Evolutionary conservation across 2,888 invertebrate genomes (phyloP).

Genomic region (Heliconius cydno): DNA sequence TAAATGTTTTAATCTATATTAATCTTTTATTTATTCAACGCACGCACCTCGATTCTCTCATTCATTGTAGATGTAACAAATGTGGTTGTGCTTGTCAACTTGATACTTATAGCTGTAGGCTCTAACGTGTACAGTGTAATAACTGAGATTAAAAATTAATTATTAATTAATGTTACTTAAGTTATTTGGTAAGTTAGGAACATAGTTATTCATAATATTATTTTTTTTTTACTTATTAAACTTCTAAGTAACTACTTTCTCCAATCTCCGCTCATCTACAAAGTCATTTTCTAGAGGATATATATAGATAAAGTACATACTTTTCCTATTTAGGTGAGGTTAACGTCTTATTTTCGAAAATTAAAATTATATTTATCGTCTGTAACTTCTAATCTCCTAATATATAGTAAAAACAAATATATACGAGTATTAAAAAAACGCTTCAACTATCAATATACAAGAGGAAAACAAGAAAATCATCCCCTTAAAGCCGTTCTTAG

Average conservation of each 20-base stretch:
- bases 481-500: slow-evolving; percentile 30
- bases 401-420: not conserved
- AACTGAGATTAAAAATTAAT: slow-evolving; percentile 1
- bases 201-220: too few species aligned
- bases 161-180: not conserved
- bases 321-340: too few species aligned
- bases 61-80: slow-evolving; percentile 11
- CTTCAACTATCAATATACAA: slow-evolving; percentile 7
- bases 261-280: too few species aligned
- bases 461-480: slow-evolving; percentile 24
- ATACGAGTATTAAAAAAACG: not conserved
- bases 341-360: too few species aligned
- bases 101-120: not conserved
- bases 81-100: not conserved
- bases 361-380: too few species aligned
- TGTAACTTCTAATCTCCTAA: too few species aligned
- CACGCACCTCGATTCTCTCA: not conserved
- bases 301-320: too few species aligned
- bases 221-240: too few species aligned
- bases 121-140: not conserved
- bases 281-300: too few species aligned
- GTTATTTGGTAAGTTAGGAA: too few species aligned
- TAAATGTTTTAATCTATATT: slow-evolving; percentile 43
- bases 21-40: slow-evolving; percentile 46
- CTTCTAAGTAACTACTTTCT: too few species aligned